Evolutionary conservation across 2,113 vertebrate species (phyloP).

Genomic region (Lamprotornis superbus): DNA sequence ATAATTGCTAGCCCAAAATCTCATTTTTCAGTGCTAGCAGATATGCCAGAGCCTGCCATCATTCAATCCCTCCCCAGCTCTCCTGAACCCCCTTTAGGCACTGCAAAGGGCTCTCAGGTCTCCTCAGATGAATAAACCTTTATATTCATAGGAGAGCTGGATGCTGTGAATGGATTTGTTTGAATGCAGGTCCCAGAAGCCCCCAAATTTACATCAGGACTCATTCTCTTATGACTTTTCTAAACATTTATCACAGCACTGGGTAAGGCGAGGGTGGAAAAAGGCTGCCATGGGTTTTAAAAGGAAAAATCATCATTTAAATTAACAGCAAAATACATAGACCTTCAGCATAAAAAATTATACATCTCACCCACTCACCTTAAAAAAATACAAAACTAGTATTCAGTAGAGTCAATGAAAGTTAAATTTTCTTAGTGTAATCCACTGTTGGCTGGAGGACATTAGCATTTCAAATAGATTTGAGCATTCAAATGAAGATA

Average conservation of each 20-base stretch:
- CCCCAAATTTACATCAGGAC: background rate
- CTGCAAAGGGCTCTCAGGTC: background rate
- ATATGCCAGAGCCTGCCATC: background rate
- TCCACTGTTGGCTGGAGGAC: background rate
- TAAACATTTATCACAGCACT: background rate
- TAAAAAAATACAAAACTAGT: background rate
- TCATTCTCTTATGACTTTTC: background rate
- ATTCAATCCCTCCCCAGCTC: background rate
- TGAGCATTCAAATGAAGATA: background rate
- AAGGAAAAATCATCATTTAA: background rate
- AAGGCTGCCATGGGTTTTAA: background rate
- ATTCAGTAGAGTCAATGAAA: background rate
- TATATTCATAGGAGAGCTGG: background rate
- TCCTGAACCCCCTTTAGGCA: background rate
- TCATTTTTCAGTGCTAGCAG: background rate
- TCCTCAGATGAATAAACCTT: background rate
- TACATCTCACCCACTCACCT: background rate
- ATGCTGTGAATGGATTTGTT: background rate
- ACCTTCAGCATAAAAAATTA: background rate
- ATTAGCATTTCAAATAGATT: background rate
- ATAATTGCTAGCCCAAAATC: background rate
- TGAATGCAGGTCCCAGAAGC: background rate
- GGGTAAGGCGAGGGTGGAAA: background rate
- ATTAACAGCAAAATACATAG: background rate
- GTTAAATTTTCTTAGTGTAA: background rate